Conservation (phyloP, 2,888 invertebrate genomes). For the Venusia cambrica region DNA sequence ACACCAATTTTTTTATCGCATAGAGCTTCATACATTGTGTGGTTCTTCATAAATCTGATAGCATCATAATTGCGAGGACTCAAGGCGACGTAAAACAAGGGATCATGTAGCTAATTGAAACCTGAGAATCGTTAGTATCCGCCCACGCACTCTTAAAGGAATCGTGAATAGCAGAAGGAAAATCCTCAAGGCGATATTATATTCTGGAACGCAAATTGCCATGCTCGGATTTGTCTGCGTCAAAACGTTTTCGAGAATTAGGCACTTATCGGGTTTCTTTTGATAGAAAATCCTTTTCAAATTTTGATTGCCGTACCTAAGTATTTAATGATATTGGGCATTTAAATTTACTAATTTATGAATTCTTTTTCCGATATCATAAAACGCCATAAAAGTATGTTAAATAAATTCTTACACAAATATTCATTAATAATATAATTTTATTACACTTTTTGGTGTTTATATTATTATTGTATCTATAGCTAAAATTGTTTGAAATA, state of each 20-base stretch:
- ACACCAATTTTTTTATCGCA: no score
- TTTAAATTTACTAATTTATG: no score
- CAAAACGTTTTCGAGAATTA: slow-evolving; percentile 5
- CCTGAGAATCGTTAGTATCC: slow-evolving; percentile 35
- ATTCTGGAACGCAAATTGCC: slow-evolving; percentile 10
- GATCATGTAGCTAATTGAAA: slow-evolving; percentile 45
- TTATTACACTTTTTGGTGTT: no score
- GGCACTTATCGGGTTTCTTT: slow-evolving; percentile 6
- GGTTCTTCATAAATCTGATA: slow-evolving; percentile 26
- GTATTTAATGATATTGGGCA: no score
- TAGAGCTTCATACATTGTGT: no score
- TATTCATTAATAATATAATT: no score
- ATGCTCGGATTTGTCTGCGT: slow-evolving; percentile 5
- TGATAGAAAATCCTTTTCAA: slow-evolving; percentile 2
- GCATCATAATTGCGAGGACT: slow-evolving; percentile 14
- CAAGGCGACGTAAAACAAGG: slow-evolving; percentile 27
- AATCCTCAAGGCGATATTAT: slow-evolving; percentile 13
- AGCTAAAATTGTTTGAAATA: no score
- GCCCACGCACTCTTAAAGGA: slow-evolving; percentile 26
- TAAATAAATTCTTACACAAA: no score
- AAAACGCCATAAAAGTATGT: no score
- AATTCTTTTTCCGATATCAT: no score
- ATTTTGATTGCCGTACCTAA: slow-evolving; percentile 2
- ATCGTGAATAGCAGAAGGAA: slow-evolving; percentile 19
- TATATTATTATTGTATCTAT: no score